Conservation (phyloP, 2,797 vertebrate species). For the Champsocephalus esox region DNA sequence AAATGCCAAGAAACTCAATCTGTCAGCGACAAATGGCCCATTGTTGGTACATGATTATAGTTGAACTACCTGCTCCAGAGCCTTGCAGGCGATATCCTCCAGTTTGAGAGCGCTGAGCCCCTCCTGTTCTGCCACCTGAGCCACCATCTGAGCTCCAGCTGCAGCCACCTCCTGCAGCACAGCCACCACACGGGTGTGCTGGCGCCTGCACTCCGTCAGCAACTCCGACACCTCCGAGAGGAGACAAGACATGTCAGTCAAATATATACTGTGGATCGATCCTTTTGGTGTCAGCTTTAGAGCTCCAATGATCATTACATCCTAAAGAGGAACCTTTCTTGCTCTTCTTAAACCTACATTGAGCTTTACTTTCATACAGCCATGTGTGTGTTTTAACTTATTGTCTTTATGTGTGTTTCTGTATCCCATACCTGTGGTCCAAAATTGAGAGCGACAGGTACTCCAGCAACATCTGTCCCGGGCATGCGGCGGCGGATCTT, state of each 20-base stretch:
- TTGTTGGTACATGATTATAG: too few relatives aligned
- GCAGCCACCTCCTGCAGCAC: constrained; percentile 95
- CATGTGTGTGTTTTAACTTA: too few relatives aligned
- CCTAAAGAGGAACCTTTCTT: neutral
- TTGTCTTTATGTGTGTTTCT: neutral
- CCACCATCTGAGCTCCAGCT: constrained; percentile 91
- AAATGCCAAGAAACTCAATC: neutral
- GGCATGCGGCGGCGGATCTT: constrained; percentile 98
- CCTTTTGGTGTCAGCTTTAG: neutral
- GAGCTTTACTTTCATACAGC: neutral
- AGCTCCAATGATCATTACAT: neutral
- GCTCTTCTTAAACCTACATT: neutral
- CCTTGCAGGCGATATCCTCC: constrained; percentile 91
- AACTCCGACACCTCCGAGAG: constrained; percentile 88
- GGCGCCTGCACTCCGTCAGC: constrained; percentile 91
- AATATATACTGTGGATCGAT: neutral
- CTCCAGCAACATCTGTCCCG: constrained; percentile 92
- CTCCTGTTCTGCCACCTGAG: constrained; percentile 90
- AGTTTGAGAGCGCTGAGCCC: constrained; percentile 88
- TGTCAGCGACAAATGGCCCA: neutral
- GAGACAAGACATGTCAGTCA: neutral
- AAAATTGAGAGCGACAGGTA: constrained; percentile 91
- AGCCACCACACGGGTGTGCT: constrained; percentile 92
- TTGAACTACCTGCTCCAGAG: constrained; percentile 89
- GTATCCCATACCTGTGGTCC: constrained; percentile 83